These are phyloP conservation scores for Eumaeus atala DNA, from an alignment of 1,140 invertebrate species.

Conservation along the genomic window DNA sequence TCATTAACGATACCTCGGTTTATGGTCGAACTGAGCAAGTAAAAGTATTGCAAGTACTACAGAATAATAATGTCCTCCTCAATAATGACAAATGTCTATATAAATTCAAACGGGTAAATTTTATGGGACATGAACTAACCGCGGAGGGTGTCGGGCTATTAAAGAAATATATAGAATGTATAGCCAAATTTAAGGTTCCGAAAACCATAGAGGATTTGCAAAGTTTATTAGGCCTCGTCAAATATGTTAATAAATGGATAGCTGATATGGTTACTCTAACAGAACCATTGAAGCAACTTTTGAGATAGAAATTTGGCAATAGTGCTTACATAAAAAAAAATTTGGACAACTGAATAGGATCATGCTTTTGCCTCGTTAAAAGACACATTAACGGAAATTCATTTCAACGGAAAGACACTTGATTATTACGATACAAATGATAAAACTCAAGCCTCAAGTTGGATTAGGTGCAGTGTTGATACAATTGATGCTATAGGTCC, in stretches of 20 bases:
- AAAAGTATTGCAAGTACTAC: background rate
- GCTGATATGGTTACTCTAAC: constrained; percentile 17
- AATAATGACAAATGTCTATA: constrained; percentile 12
- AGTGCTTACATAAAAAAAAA: constrained; percentile 1
- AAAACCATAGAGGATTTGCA: constrained; percentile 20
- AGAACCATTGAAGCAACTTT: constrained; percentile 9
- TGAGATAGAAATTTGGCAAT: constrained; percentile 8
- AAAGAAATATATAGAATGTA: constrained; percentile 19
- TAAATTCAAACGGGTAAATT: constrained; percentile 9
- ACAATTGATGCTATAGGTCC: constrained; percentile 25
- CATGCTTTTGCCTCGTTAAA: constrained; percentile 10
- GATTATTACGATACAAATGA: constrained; percentile 28
- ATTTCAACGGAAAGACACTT: no score
- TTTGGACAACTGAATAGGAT: background rate
- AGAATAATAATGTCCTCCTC: constrained; percentile 15
- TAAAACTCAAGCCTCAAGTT: constrained; percentile 44
- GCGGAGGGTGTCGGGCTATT: constrained; percentile 12
- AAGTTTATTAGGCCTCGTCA: constrained; percentile 22
- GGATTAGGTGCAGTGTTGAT: constrained; percentile 48
- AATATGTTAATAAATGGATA: constrained; percentile 24
- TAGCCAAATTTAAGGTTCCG: constrained; percentile 10
- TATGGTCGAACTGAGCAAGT: constrained; percentile 3
- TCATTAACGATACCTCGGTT: constrained; percentile 16
- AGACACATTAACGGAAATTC: constrained; percentile 11
- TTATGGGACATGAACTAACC: constrained; percentile 20